Conservation (phyloP, 2,888 invertebrate genomes). For the Heliothis peltigera region DNA sequence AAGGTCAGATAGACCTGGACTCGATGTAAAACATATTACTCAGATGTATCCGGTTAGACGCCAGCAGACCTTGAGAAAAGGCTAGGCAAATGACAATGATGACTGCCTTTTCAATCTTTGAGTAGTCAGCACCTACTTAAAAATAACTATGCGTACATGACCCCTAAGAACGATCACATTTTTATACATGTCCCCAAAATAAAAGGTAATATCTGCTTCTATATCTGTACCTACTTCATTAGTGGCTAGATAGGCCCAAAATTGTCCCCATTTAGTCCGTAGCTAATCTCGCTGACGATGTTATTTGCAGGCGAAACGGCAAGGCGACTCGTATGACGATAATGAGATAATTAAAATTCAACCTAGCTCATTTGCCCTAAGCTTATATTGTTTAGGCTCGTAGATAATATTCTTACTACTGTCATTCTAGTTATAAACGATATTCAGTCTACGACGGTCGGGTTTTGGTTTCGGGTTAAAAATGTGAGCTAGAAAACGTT, state of each 20-base stretch:
- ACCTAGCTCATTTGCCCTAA: slow-evolving; percentile 33
- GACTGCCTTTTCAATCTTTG: too few relatives aligned
- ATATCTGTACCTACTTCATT: slow-evolving; percentile 13
- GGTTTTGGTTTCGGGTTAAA: background rate
- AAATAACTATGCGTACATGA: background rate
- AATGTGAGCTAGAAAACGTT: background rate
- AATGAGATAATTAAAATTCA: slow-evolving; percentile 58
- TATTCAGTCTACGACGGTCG: background rate
- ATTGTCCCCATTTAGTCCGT: slow-evolving; percentile 18
- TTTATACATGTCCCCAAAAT: too few relatives aligned
- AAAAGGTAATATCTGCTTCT: too few relatives aligned
- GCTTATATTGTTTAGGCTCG: slow-evolving; percentile 26
- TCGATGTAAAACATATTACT: too few relatives aligned
- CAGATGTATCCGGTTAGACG: too few relatives aligned
- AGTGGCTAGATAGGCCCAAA: background rate
- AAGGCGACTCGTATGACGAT: slow-evolving; percentile 27
- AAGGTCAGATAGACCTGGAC: too few relatives aligned
- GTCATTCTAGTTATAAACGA: slow-evolving; percentile 5
- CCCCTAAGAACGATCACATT: too few relatives aligned
- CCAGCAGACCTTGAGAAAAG: too few relatives aligned
- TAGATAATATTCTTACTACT: slow-evolving; percentile 27
- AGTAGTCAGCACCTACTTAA: background rate
- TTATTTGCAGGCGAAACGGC: slow-evolving; percentile 39
- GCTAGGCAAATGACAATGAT: too few relatives aligned
- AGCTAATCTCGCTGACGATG: slow-evolving; percentile 28